Percentiles rank a stretch among this genome's conserved stretches.
phyloP scores from a whole-genome alignment of 2,797 vertebrate species.

The Alfaro cultratus region DNA sequence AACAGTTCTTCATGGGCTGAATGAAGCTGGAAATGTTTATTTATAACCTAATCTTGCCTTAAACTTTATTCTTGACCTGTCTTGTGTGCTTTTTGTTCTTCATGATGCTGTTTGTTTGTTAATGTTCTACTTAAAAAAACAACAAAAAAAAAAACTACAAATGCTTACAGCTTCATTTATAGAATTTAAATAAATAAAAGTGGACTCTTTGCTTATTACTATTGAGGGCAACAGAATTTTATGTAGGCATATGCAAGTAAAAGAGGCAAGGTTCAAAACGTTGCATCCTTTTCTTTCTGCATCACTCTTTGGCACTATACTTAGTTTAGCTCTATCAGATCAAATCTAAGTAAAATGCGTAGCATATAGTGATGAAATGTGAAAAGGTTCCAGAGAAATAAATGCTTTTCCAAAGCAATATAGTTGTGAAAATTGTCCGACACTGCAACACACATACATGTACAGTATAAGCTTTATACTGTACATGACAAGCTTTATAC shows the following conservation, averaged over 20 bases:
- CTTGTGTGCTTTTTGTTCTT: neutral
- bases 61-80: neutral
- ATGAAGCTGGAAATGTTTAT: neutral
- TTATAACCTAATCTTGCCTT: neutral
- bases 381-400: neutral
- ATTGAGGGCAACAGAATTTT: neutral
- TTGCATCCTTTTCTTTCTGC: neutral
- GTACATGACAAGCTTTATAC: neutral
- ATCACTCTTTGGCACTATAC: neutral
- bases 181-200: neutral
- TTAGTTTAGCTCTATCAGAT: neutral
- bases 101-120: neutral
- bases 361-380: neutral
- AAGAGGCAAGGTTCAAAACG: neutral
- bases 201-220: neutral
- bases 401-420: neutral
- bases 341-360: neutral
- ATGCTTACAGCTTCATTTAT: no score
- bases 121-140: neutral
- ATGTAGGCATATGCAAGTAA: neutral
- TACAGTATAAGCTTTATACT: neutral
- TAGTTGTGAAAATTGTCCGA: neutral
- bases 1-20: neutral
- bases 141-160: no score
- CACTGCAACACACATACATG: conserved; percentile 6